These are phyloP conservation scores for Deilephila elpenor DNA, from an alignment of 2,888 invertebrate species.

Conservation along the genomic window DNA sequence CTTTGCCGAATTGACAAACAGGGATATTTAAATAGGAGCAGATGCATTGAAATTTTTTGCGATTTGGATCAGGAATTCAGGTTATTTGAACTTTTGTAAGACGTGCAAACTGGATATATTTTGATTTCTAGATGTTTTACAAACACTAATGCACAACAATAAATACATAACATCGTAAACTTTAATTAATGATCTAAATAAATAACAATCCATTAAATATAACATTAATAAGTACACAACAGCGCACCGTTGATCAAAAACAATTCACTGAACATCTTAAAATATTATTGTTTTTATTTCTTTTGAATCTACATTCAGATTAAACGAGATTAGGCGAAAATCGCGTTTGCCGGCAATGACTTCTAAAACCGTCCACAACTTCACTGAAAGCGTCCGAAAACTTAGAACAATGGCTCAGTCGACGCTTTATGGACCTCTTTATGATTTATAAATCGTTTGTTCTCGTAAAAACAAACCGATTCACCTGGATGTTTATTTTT, in stretches of 20 bases:
- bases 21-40: not conserved
- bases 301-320: constrained; percentile 1
- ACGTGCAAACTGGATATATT: too few relatives aligned
- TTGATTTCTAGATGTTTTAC: too few relatives aligned
- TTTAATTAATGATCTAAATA: too few relatives aligned
- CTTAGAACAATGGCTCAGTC: constrained; percentile 27
- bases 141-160: too few relatives aligned
- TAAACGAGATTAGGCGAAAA: constrained; percentile 36
- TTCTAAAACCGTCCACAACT: constrained; percentile 19
- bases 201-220: not conserved
- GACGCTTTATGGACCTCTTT: constrained; percentile 17
- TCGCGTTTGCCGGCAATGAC: constrained; percentile 44
- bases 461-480: not conserved
- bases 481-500: not conserved
- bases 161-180: too few relatives aligned
- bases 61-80: not conserved
- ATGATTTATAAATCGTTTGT: constrained; percentile 23
- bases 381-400: constrained; percentile 26
- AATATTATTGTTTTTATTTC: constrained; percentile 19
- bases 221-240: not conserved
- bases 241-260: not conserved
- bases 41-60: not conserved
- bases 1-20: constrained; percentile 5
- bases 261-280: not conserved
- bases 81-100: too few relatives aligned